A percentile compares a stretch with the other conserved stretches of the same genome.
These are phyloP conservation scores for Amblyopsis rosae DNA, from an alignment of 2,113 vertebrate species.

Conservation along the genomic window DNA sequence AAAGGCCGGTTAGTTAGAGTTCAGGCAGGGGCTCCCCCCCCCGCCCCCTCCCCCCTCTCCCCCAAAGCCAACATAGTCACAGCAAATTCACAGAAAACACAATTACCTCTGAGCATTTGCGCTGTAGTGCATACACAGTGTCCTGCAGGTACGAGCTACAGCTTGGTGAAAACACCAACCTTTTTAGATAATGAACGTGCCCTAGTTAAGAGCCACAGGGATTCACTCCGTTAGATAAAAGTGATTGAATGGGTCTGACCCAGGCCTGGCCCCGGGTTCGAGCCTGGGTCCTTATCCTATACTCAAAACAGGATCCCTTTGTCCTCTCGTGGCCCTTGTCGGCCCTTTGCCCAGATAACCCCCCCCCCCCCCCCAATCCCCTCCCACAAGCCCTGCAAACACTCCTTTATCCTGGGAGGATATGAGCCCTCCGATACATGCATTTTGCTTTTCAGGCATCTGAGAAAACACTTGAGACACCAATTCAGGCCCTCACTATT, in stretches of 20 bases:
- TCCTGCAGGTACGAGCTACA: background rate
- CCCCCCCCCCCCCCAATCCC: slow-evolving; percentile 45
- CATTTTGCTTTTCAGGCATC: slow-evolving; percentile 68
- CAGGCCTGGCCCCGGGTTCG: background rate
- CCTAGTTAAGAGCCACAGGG: background rate
- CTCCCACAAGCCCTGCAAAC: slow-evolving; percentile 54
- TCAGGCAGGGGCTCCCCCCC: no score
- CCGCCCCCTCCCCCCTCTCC: background rate
- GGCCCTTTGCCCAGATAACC: slow-evolving; percentile 56
- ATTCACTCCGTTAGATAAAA: background rate
- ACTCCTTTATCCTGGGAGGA: slow-evolving; percentile 67
- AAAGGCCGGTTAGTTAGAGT: no score
- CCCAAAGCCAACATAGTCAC: background rate
- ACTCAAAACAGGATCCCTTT: slow-evolving; percentile 33
- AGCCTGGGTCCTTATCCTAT: slow-evolving; percentile 4
- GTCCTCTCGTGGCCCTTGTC: slow-evolving; percentile 16
- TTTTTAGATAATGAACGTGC: background rate
- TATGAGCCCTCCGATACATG: slow-evolving; percentile 59
- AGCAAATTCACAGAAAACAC: no score
- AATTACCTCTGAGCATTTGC: background rate
- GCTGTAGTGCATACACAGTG: slow-evolving; percentile 1
- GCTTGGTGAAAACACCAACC: background rate
- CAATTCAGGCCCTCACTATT: no score
- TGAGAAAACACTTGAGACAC: slow-evolving; percentile 55
- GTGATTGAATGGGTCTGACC: background rate